phyloP scores from a whole-genome alignment of 2,797 vertebrate species.

The Hapalemur alaotrensis region DNA sequence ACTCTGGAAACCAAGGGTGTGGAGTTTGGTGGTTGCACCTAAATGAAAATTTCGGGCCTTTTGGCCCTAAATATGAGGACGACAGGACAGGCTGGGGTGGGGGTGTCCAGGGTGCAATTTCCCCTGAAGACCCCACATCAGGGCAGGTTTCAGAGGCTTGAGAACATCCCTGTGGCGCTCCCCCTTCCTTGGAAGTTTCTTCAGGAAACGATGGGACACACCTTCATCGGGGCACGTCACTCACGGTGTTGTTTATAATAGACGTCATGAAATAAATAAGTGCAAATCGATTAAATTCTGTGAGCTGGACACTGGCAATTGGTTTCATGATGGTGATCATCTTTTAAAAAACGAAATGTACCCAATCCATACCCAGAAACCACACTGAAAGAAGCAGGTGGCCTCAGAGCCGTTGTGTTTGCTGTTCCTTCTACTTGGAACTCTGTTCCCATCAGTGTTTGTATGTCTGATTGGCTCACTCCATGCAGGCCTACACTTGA shows the following conservation, averaged over 20 bases:
- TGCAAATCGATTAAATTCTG: fast-evolving
- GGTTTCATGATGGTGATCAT: background rate
- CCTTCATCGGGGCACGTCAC: fast-evolving
- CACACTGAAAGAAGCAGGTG: background rate
- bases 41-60: background rate
- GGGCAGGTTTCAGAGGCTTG: background rate
- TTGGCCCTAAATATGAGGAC: background rate
- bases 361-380: too few relatives aligned
- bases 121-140: too few relatives aligned
- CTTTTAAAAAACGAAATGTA: too few relatives aligned
- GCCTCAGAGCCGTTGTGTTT: background rate
- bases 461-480: background rate
- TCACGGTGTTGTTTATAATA: background rate
- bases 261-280: background rate
- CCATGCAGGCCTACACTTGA: background rate
- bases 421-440: background rate
- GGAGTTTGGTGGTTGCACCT: background rate
- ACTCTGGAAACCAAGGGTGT: background rate
- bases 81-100: fast-evolving
- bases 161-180: fast-evolving
- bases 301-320: background rate
- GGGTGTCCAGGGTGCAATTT: too few relatives aligned
- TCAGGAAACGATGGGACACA: background rate
- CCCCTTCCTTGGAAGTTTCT: background rate
- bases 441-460: background rate